These are phyloP conservation scores for Paramormyrops hopkinsi DNA, from an alignment of 2,797 vertebrate species.

Conservation along the genomic window DNA sequence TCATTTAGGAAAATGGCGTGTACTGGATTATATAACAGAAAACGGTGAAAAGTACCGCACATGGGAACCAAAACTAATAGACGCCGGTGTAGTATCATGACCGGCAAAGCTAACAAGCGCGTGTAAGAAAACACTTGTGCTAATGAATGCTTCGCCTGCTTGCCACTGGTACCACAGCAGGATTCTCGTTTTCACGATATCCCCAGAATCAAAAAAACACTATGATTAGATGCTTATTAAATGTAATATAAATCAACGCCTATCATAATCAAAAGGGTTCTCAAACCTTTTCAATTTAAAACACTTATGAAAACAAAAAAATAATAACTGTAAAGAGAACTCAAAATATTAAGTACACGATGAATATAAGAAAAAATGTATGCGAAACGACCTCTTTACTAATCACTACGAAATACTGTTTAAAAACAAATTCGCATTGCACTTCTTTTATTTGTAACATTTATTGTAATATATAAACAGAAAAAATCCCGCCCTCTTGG, in stretches of 20 bases:
- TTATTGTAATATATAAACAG: not conserved
- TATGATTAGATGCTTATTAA: not conserved
- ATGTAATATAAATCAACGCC: not conserved
- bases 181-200: not conserved
- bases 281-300: not conserved
- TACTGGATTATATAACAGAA: not conserved
- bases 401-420: not conserved
- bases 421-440: not conserved
- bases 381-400: not conserved
- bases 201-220: not conserved
- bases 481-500: constrained; percentile 35
- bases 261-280: not conserved
- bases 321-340: not conserved
- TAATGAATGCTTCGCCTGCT: not conserved
- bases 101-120: not conserved
- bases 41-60: not conserved
- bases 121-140: not conserved
- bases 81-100: not conserved
- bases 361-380: not conserved
- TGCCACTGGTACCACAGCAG: not conserved
- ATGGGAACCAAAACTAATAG: not conserved
- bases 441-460: not conserved
- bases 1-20: not conserved
- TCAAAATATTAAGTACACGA: not conserved
- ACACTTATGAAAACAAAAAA: not conserved